These are phyloP conservation scores for Ochlodes sylvanus DNA, from an alignment of 2,888 invertebrate species.

Conservation along the genomic window DNA sequence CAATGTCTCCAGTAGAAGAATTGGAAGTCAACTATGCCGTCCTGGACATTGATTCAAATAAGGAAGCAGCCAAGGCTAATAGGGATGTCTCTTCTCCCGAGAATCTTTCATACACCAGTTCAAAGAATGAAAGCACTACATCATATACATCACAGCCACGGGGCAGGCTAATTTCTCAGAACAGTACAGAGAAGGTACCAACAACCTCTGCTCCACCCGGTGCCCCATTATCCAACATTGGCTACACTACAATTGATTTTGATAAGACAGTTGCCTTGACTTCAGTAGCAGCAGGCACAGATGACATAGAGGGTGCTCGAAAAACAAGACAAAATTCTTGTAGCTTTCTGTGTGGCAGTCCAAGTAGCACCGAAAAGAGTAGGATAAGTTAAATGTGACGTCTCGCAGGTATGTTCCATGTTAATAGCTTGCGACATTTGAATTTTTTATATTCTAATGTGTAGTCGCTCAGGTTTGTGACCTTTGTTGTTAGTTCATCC, in stretches of 20 bases:
- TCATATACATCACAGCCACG: conserved; percentile 63
- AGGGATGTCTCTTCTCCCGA: conserved; percentile 65
- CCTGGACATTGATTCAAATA: conserved; percentile 89
- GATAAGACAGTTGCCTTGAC: conserved; percentile 96
- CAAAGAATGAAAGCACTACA: conserved; percentile 65
- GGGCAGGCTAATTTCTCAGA: conserved; percentile 66
- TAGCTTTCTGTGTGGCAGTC: conserved; percentile 82
- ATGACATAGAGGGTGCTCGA: conserved; percentile 89
- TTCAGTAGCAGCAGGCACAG: conserved; percentile 89
- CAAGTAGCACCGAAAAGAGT: conserved; percentile 50
- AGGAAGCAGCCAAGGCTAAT: conserved; percentile 58
- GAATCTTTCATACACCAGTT: conserved; percentile 62
- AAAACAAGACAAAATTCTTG: conserved; percentile 94
- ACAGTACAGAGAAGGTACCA: conserved; percentile 62
- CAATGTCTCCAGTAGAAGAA: conserved; percentile 73
- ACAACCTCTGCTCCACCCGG: conserved; percentile 53
- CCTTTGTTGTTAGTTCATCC: no score
- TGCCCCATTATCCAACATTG: conserved; percentile 87
- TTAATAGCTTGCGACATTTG: background rate
- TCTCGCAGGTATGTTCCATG: background rate
- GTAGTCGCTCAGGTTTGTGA: no score
- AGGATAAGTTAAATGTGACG: conserved; percentile 26
- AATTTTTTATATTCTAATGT: no score
- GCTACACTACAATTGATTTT: conserved; percentile 97
- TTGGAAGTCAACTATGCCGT: conserved; percentile 90